Percentiles rank a stretch among this genome's conserved stretches.
These are phyloP conservation scores for Melanotaenia trifasciata DNA, from an alignment of 2,797 vertebrate genomes.

Conservation along the genomic window DNA sequence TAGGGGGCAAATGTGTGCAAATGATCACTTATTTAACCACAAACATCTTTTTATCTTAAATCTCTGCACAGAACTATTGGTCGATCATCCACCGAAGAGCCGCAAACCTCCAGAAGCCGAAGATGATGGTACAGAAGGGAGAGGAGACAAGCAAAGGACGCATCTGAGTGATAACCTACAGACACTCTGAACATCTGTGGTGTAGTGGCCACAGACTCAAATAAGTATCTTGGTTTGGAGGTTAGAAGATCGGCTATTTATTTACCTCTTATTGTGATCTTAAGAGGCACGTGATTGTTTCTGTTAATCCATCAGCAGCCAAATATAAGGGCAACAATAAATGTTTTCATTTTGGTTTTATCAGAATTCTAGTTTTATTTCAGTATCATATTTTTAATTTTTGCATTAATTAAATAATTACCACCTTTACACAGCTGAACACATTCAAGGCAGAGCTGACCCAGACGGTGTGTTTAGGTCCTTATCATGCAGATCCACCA, in stretches of 20 bases:
- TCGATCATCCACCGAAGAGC: constrained; percentile 23
- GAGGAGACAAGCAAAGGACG: background rate
- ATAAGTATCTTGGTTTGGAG: background rate
- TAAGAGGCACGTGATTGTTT: background rate
- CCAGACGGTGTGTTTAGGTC: constrained; percentile 62
- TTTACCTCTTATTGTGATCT: background rate
- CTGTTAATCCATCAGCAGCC: background rate
- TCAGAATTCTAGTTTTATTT: background rate
- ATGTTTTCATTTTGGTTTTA: background rate
- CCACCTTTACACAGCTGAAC: constrained; percentile 49
- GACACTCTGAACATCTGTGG: background rate
- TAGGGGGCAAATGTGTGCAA: background rate
- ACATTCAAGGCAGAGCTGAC: constrained; percentile 57
- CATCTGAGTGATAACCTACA: background rate
- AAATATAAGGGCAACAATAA: background rate
- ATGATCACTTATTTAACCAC: background rate
- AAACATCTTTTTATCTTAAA: background rate
- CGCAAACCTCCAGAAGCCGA: constrained; percentile 5
- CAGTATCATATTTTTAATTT: background rate
- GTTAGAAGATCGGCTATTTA: background rate
- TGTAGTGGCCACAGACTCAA: background rate
- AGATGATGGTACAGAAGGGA: constrained; percentile 37
- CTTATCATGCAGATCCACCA: constrained; percentile 30
- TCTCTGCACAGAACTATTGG: constrained; percentile 35
- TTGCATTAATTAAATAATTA: constrained; percentile 1